Evolutionary conservation across 2,888 invertebrate species (phyloP), one percentile per base, ranked within the genome.

Genomic region (Drosophila mercatorum): DNA sequence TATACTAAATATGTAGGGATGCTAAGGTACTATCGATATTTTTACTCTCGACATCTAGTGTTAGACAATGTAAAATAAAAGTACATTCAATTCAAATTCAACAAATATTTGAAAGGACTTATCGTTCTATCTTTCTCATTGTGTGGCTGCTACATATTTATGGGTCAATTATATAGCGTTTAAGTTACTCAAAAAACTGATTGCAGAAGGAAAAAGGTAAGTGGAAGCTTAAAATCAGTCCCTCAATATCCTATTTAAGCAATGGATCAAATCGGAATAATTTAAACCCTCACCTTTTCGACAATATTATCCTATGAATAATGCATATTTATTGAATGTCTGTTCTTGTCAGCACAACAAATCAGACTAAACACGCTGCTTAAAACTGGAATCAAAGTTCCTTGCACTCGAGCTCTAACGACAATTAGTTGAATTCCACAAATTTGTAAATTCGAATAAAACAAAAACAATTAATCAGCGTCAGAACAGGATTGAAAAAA

Each of bases 401-500:
- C 17, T 17, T 55, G 22, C 36, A 34, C 53, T 22, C 17, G n/a
- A 52, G 14, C n/a, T 10, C 36, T 12, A 49, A 26, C 34, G 22
- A 22, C 22, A 60, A 43, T 53, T 17, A 22, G 14, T 43, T 6
- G 51, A 40, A 34, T 12, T 46, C 14, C 22, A 12, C 7, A 26
- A 6, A 11, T 40, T 40, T 22, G 14, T 8, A 28, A 66, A 52
- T 47, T 52, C 40, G 41, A 65, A 57, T 47, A 40, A 43, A 53
- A 46, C 7, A 34, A 43, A 52, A 5, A 52, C 46, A 64, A 57
- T 71, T 57, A 71, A 60, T 38, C 31, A 43, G 17, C 14, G 22
- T 0, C 14, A 40, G 26, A 26, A 34, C 40, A 46, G 17, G 47
- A 65, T 43, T 55, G 41, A 65, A 46, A 44, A 43, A 51, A 44